phyloP scores from a whole-genome alignment of 2,797 vertebrate species.

The Pempheris klunzingeri region DNA sequence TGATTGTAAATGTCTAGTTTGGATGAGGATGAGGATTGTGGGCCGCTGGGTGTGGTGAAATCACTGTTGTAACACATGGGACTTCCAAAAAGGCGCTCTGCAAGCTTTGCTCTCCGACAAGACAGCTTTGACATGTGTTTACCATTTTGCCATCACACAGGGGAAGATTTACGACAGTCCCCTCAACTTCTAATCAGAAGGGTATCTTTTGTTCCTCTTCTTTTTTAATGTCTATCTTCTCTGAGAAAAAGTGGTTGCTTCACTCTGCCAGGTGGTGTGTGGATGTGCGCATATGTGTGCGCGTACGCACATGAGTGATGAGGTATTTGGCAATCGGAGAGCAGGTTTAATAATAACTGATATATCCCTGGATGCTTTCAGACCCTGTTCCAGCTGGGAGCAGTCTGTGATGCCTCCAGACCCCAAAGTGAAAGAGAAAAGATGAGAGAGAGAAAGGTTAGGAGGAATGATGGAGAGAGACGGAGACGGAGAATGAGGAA shows the following conservation, averaged over 20 bases:
- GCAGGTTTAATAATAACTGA: conserved; percentile 81
- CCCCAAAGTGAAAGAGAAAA: conserved; percentile 58
- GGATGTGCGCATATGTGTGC: conserved; percentile 6
- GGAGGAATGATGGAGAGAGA: conserved; percentile 59
- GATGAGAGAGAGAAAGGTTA: conserved; percentile 50
- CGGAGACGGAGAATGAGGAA: conserved; percentile 47
- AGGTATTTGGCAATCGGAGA: conserved; percentile 79
- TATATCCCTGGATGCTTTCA: conserved; percentile 76
- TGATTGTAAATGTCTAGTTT: conserved; percentile 53
- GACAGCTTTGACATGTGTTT: conserved; percentile 77
- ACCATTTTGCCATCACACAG: conserved; percentile 76
- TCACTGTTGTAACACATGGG: conserved; percentile 53
- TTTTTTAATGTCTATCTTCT: conserved; percentile 72
- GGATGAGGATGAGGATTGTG: conserved; percentile 32
- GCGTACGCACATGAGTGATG: conserved; percentile 66
- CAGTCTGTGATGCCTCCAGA: conserved; percentile 72
- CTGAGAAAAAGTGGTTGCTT: conserved; percentile 67
- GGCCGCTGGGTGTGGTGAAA: conserved; percentile 56
- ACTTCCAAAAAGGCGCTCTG: conserved; percentile 53
- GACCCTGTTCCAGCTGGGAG: conserved; percentile 77
- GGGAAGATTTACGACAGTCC: conserved; percentile 74
- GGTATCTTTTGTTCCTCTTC: conserved; percentile 66
- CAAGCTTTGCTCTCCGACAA: conserved; percentile 58
- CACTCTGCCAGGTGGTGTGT: conserved; percentile 72
- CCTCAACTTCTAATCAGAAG: conserved; percentile 78